Evolutionary conservation across 2,113 vertebrate species (phyloP), one percentile per base, ranked within the genome.

Genomic region (Cygnus atratus): DNA sequence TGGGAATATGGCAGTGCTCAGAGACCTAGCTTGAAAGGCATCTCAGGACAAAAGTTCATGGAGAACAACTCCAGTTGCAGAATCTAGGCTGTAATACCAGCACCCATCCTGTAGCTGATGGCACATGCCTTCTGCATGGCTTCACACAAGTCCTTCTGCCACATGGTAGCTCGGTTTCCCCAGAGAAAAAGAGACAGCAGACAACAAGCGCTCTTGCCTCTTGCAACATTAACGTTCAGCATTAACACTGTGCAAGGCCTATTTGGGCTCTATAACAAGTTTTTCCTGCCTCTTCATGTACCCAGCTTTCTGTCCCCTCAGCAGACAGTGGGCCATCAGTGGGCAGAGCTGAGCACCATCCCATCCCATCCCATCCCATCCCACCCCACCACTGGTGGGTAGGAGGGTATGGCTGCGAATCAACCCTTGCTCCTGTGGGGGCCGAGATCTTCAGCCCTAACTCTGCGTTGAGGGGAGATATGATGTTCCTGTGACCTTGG

Each of bases 111-210:
- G 31, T 9, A 29, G 37, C 14, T 44, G 62, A 58, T 13, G 17
- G 50, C 82, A 62, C 54, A 2, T 58, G 41, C 33, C 28, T 70
- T 50, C 68, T 71, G 9, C 25, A 11, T n/a, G 41, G 46, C 70
- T 74, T 88, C 61, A 43, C 46, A 43, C 15, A 59, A 52, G 68
- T 77, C 26, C 25, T 31, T 74, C 50, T 57, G 18, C 11, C 19
- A 37, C 4, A 0, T 2, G 1, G 11, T 57, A 25, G 13, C 13
- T 14, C 4, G 1, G 13, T 39, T 20, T 68, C n/a, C 67, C 39
- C 43, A 68, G 48, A 57, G 14, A 5, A 88, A 87, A 87, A 79
- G n/a, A 61, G 26, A 14, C 58, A 68, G 19, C 14, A 43, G 33
- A 24, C 6, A 67, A 37, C 29, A 78, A 78, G 46, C 35, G 4